Evolutionary conservation across 2,113 vertebrate genomes (phyloP), one percentile per base, ranked within the genome.

Genomic region (Pituophis catenifer): DNA sequence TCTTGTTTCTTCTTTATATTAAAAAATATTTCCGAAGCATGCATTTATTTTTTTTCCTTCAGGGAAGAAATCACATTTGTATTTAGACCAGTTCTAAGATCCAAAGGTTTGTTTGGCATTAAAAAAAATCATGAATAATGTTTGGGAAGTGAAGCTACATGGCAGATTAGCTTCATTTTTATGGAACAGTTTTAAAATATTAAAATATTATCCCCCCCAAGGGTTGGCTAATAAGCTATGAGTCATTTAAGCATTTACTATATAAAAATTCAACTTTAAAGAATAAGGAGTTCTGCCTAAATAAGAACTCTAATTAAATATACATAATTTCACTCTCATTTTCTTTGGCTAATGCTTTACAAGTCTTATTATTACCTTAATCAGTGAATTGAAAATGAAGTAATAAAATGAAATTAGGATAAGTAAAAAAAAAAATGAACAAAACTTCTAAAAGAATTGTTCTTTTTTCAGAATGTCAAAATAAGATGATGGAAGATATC

Each of bases 371-470:
- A 97, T 96, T 96, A 96, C 95, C 96, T 97, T 96, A 96, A 97
- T 97, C 97, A 96, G 95, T 94, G 96, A 95, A 96, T 94, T 96
- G 94, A 95, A 95, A 97, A 94, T 94, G 94, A 97, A 97, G 96
- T 91, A 96, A 96, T 97, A 97, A 96, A 97, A 97, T 97, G 94
- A 97, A 97, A 97, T 97, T 96, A 97, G 94, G 91, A 93, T 95
- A 94, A 93, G 33, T 33, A 8, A 38, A 48, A 75, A 48, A 75
- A 96, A 96, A 96, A 97, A 95, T 92, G 96, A 91, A 94, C 91
- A 94, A 97, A 96, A 91, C 95, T 95, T 96, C 90, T 94, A 95
- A 96, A 95, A 89, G 94, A 95, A 95, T 92, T 97, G 91, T 93
- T 96, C 91, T 95, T 96, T 95, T 97, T 95, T 97, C 95, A 96